Percentiles rank a stretch among this genome's conserved stretches.
Evolutionary conservation across 2,888 invertebrate species (phyloP).

Genomic region (Helleia helle): DNA sequence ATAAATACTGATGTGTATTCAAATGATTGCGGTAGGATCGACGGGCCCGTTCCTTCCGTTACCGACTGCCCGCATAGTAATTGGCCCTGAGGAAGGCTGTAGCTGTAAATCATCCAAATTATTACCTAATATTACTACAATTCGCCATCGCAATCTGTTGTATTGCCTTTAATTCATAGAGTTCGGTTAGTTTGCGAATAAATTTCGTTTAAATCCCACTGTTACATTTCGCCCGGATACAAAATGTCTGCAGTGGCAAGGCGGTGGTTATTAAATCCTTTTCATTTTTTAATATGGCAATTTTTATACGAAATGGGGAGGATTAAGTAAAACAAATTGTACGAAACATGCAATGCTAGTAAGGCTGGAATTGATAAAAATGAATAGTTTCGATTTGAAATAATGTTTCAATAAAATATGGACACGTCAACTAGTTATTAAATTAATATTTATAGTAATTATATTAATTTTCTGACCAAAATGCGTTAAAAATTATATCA

Average conservation of each 20-base stretch:
- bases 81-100: conserved; percentile 54
- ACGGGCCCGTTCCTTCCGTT: conserved; percentile 63
- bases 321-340: background rate
- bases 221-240: conserved; percentile 26
- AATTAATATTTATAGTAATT: too few relatives aligned
- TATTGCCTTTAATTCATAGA: conserved; percentile 47
- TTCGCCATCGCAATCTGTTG: conserved; percentile 56
- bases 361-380: too few relatives aligned
- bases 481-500: too few relatives aligned
- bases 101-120: conserved; percentile 69
- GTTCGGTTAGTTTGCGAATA: conserved; percentile 48
- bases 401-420: too few relatives aligned
- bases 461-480: too few relatives aligned
- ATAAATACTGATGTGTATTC: conserved; percentile 65
- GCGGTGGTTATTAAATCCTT: conserved; percentile 1
- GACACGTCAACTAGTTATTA: too few relatives aligned
- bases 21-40: conserved; percentile 67
- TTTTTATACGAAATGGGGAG: background rate
- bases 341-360: background rate
- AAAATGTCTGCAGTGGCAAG: background rate
- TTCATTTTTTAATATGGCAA: conserved; percentile 1
- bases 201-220: conserved; percentile 37
- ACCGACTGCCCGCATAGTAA: conserved; percentile 62
- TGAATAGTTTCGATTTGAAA: too few relatives aligned
- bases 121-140: conserved; percentile 63